Evolutionary conservation across 2,113 vertebrate genomes (phyloP).

Genomic region (Hippolais icterina): DNA sequence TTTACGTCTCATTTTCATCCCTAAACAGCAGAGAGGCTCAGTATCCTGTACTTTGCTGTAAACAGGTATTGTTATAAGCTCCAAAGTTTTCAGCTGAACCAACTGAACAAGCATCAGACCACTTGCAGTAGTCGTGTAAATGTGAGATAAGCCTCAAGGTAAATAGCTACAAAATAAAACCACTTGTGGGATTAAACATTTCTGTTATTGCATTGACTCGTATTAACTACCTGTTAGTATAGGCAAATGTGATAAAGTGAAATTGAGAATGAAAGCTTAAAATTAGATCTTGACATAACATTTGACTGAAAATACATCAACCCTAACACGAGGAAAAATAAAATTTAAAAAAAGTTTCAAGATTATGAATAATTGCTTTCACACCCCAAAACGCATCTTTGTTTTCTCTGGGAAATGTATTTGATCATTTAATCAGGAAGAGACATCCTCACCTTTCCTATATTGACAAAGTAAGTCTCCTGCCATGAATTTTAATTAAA

Average conservation of each 20-base stretch:
- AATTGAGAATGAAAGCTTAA: neutral
- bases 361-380: neutral
- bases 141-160: neutral
- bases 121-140: neutral
- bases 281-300: neutral
- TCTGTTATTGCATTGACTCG: neutral
- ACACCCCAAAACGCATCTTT: neutral
- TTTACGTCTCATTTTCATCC: neutral
- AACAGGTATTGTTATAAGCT: neutral
- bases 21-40: neutral
- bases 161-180: neutral
- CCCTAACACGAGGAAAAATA: neutral
- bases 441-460: neutral
- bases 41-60: neutral
- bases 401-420: neutral
- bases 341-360: neutral
- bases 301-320: neutral
- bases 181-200: neutral
- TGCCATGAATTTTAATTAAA: neutral
- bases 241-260: neutral
- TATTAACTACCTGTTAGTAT: neutral
- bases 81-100: neutral
- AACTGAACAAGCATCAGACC: neutral
- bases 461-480: neutral
- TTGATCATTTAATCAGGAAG: neutral